Percentiles rank a stretch among this genome's conserved stretches.
phyloP scores from a whole-genome alignment of 92 coral and sea anemone species.

The Palythoa heliodiscus region DNA sequence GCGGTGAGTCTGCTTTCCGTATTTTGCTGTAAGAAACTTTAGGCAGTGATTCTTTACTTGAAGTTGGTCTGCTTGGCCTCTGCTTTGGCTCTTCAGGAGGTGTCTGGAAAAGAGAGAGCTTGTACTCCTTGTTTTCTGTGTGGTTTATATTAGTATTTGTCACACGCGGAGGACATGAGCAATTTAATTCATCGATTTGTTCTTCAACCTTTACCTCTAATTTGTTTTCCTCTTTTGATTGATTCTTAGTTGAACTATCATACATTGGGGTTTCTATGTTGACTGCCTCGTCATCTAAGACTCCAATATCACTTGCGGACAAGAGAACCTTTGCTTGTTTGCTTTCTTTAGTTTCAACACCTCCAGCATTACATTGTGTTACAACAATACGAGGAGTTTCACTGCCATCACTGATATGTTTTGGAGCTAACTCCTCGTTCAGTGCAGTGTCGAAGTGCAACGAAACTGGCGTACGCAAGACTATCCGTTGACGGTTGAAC shows the following conservation, averaged over 20 bases:
- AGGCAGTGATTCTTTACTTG: neutral
- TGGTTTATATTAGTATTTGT: neutral
- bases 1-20: neutral
- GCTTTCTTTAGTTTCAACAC: neutral
- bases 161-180: neutral
- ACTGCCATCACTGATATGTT: neutral
- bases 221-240: neutral
- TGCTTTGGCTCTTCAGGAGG: neutral
- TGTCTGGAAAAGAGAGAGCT: neutral
- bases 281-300: neutral
- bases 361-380: neutral
- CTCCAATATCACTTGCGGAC: neutral
- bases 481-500: neutral
- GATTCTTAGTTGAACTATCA: neutral
- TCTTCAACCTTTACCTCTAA: neutral
- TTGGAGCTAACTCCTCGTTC: neutral
- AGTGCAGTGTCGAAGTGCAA: neutral
- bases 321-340: neutral
- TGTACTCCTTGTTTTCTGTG: neutral
- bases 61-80: neutral
- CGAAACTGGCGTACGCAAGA: neutral
- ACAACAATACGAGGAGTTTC: neutral
- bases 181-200: neutral
- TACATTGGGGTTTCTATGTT: neutral
- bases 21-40: neutral